Evolutionary conservation across 2,888 invertebrate species (phyloP).

Genomic region (Oscheius onirici): DNA sequence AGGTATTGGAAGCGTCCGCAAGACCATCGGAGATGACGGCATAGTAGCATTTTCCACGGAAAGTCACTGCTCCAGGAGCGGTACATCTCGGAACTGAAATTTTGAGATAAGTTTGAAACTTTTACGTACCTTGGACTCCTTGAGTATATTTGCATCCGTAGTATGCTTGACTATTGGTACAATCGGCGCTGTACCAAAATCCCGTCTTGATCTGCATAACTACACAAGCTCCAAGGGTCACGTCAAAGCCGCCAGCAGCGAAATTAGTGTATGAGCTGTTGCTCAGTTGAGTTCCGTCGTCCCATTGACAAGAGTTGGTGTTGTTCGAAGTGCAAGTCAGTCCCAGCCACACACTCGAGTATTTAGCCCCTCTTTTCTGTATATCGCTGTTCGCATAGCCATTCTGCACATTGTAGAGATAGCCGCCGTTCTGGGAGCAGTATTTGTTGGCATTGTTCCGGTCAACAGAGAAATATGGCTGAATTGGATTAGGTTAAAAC

Average conservation of each 20-base stretch:
- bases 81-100: conserved; percentile 3
- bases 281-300: background rate
- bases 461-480: conserved; percentile 7
- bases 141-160: conserved; percentile 13
- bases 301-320: conserved; percentile 9
- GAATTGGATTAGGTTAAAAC: background rate
- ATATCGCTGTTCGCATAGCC: background rate
- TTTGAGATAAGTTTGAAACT: background rate
- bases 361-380: background rate
- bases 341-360: conserved; percentile 2
- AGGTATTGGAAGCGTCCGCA: background rate
- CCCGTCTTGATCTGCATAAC: conserved; percentile 4
- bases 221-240: conserved; percentile 10
- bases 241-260: background rate
- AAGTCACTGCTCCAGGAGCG: background rate
- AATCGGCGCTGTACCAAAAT: conserved; percentile 16
- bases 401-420: conserved; percentile 3
- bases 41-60: conserved; percentile 25
- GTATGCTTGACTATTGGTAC: conserved; percentile 1
- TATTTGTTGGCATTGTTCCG: conserved; percentile 5
- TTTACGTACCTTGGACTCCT: background rate
- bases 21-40: background rate
- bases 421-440: conserved; percentile 2
- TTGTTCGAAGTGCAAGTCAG: background rate
- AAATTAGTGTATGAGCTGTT: conserved; percentile 5